Evolutionary conservation across 1,140 invertebrate genomes (phyloP), one percentile per base, ranked within the genome.

Genomic region (Dendrolimus punctatus): DNA sequence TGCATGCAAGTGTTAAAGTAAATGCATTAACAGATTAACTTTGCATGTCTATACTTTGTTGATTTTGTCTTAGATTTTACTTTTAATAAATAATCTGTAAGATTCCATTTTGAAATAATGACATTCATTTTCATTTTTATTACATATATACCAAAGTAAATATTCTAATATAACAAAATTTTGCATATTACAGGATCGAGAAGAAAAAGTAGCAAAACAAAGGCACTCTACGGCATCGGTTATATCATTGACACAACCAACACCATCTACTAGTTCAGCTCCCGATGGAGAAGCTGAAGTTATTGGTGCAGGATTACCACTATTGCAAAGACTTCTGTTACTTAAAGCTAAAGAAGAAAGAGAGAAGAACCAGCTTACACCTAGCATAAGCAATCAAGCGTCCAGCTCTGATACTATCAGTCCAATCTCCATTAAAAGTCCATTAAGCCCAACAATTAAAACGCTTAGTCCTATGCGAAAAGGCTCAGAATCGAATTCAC

Each of bases 291-390:
- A 90, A 73, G 85, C 85, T 54, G 90, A 91, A 86, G 86, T 91
- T 4, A 90, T 93, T 9, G 93, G 92, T 8, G 91, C 91, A 45
- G 92, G 92, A 37, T 84, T 96, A 46, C 94, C 94, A 3, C 87
- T 96, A 6, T 86, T 96, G 4, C 94, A 96, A 74, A 87, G 95
- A 57, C 87, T 96, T 23, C 85, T 95, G 40, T 83, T 95, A 49
- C 86, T 96, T 6, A 95, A 95, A 79, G 91, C 93, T 7, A 95
- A 94, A 79, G 93, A 93, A 71, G 94, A 95, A 59, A 87, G 87
- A 50, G 91, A 93, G 49, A 87, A 84, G 57, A 81, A 79, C 57
- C 75, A 83, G 60, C 58, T 86, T 5, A 84, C 83, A 10, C 77
- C 78, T 36, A 68, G 69, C 6, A 76, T 62, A 5, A 87, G 82